phyloP scores from a whole-genome alignment of 2,113 vertebrate species.

The Neodon shergylaensis region DNA sequence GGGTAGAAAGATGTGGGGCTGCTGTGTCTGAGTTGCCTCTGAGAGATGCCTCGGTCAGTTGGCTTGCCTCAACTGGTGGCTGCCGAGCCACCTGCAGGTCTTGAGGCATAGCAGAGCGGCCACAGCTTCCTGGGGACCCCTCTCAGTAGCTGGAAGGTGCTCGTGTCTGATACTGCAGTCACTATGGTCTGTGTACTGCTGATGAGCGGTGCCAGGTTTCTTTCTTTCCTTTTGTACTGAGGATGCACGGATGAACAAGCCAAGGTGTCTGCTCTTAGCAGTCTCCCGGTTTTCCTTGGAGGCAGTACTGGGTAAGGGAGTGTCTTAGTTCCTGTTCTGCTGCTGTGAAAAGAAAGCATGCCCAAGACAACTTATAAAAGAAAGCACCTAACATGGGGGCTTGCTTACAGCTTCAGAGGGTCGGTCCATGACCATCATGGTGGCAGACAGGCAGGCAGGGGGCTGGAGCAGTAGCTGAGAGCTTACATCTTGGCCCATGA shows the following conservation, averaged over 20 bases:
- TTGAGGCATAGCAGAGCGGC: not conserved
- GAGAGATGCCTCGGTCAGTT: not conserved
- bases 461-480: not conserved
- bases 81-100: not conserved
- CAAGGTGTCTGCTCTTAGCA: not conserved
- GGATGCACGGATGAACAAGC: not conserved
- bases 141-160: not conserved
- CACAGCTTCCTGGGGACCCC: not conserved
- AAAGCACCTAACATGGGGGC: not conserved
- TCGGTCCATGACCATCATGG: not conserved
- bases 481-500: not conserved
- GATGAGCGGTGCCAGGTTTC: not conserved
- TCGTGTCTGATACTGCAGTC: not conserved
- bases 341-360: not conserved
- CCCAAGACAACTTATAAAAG: not conserved
- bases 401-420: not conserved
- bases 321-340: not conserved
- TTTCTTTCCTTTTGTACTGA: not conserved
- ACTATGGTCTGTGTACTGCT: not conserved
- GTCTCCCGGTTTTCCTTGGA: not conserved
- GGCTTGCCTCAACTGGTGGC: not conserved
- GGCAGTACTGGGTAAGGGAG: no score
- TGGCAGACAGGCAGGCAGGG: not conserved
- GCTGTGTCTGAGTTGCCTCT: not conserved
- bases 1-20: not conserved